A percentile compares a stretch with the other conserved stretches of the same genome.
Conservation (phyloP, 2,797 vertebrate genomes). For the Myotis pilosus region DNA sequence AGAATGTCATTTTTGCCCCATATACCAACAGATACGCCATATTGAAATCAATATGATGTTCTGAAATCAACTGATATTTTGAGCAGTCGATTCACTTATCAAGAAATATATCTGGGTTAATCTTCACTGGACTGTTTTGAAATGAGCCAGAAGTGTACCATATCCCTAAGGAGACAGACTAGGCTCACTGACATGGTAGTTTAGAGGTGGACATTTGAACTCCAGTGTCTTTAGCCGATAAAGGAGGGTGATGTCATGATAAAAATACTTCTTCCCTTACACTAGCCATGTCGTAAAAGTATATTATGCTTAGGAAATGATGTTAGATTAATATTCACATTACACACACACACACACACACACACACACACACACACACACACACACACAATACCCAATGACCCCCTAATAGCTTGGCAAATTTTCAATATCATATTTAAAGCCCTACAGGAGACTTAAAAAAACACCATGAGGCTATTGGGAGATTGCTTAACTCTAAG, state of each 20-base stretch:
- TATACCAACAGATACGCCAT: background rate
- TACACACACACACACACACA: background rate
- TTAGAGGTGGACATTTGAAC: slow-evolving; percentile 44
- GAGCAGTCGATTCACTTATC: background rate
- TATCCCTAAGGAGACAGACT: background rate
- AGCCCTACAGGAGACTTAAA: background rate
- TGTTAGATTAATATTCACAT: background rate
- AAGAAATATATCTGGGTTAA: slow-evolving; percentile 12
- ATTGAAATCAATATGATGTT: background rate
- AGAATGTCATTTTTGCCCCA: background rate
- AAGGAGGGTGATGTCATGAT: background rate
- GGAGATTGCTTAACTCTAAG: background rate
- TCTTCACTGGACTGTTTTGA: background rate
- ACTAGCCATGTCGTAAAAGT: slow-evolving; percentile 21
- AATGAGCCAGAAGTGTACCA: background rate
- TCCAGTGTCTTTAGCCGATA: background rate
- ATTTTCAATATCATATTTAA: slow-evolving; percentile 10
- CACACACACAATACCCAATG: background rate
- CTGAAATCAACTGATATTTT: background rate
- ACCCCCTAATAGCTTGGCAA: background rate
- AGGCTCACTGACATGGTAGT: background rate
- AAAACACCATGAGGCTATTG: background rate
- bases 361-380: background rate
- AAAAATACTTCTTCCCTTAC: background rate
- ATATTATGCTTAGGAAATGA: slow-evolving; percentile 1